phyloP scores from a whole-genome alignment of 37 sponge, comb jelly and placozoan species.

The Geodia barretti region DNA sequence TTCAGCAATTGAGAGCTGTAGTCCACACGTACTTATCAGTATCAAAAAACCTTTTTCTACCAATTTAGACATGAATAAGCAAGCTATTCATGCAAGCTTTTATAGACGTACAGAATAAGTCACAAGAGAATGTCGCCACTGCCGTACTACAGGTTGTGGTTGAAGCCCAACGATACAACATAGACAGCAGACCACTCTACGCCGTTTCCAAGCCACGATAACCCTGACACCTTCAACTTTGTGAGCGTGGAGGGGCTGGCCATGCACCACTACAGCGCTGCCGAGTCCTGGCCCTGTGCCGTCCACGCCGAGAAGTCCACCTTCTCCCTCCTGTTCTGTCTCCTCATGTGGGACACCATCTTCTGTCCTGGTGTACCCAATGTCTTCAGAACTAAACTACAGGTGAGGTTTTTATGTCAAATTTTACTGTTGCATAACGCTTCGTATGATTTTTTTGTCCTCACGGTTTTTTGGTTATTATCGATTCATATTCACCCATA shows the following conservation, averaged over 20 bases:
- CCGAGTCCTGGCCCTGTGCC: constrained; percentile 68
- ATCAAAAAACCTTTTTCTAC: too few relatives aligned
- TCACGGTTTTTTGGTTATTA: background rate
- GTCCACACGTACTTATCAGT: too few relatives aligned
- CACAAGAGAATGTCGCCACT: too few relatives aligned
- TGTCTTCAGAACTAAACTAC: constrained; percentile 73
- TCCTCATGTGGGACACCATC: constrained; percentile 79
- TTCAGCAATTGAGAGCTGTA: too few relatives aligned
- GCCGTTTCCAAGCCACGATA: constrained; percentile 3
- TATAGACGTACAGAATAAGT: too few relatives aligned
- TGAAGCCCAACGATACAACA: constrained; percentile 1
- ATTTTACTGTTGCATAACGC: background rate
- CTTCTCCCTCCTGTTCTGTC: constrained; percentile 58
- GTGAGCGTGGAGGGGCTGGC: constrained; percentile 70
- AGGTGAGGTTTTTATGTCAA: constrained; percentile 39
- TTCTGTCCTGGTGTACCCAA: constrained; percentile 59
- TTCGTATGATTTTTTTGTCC: too few relatives aligned
- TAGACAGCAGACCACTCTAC: constrained; percentile 11
- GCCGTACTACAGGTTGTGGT: constrained; percentile 3
- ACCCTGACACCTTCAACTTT: constrained; percentile 13
- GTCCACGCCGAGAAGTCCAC: constrained; percentile 72
- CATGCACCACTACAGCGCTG: constrained; percentile 56
- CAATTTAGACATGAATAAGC: too few relatives aligned
- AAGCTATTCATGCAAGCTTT: background rate
- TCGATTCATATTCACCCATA: background rate